Base-by-base conservation (phyloP, 2,797 vertebrate genomes). In the Huso huso region DNA sequence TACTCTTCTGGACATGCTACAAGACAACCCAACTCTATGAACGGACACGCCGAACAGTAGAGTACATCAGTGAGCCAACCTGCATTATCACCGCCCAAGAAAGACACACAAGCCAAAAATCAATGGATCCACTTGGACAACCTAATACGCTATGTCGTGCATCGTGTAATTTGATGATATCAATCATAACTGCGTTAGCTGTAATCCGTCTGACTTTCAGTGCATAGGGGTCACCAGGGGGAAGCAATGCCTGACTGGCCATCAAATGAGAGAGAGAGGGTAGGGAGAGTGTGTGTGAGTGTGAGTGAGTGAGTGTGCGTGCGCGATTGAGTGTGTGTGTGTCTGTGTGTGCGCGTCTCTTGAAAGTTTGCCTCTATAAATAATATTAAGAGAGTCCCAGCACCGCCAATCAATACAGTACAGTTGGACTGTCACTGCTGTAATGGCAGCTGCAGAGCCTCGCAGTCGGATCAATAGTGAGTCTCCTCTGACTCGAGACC, bases 151-250 rank as follows among this genome's bases (percentile, higher is more conserved):
- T 77, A 67, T 83, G 83, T 82, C 68, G 74, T 85, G 83, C 76
- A 81, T 79, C 87, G 79, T 84, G 84, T 91, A 89, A 93, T 91
- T 89, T 91, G 91, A 94, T 94, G 90, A 91, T 87, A 91, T 93
- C 92, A 90, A 88, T 93, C 89, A 90, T 93, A 94, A 95, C 93
- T 89, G 90, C 89, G 91, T 93, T 93, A 92, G 92, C 90, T 87
- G 91, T 92, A 91, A 95, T 93, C 90, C 89, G 90, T 92, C 73
- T 87, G 88, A 90, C 89, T 93, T 90, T 91, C 88, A 86, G 89
- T 88, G 89, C 84, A 75, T 84, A 84, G 80, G 88, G 91, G 93
- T 95, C 94, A 95, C 88, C 37, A 82, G 87, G 85, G 89, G 89
- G 82, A 88, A 79, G 87, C 89, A 84, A 88, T 86, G 89, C 91